Base-by-base conservation (phyloP, 2,113 vertebrate species). In the Scophthalmus maximus region DNA sequence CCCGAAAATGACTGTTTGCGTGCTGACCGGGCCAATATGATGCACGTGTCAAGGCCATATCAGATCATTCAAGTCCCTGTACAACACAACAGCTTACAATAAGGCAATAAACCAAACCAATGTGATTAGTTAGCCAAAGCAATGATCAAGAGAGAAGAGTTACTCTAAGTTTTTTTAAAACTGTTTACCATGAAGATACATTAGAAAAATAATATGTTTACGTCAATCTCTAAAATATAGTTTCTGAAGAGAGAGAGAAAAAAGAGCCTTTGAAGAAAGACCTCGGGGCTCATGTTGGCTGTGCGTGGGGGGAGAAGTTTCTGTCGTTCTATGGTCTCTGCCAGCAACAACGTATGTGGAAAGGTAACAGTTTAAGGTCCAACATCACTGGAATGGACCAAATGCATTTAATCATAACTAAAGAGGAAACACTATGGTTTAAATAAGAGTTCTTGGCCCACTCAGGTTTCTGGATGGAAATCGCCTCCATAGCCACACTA, bases 371-470 rank as follows among this genome's bases (percentile, higher is more conserved):
- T 81, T 79, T 81, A 73, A 81, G 79, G 87, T 83, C 83, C 76
- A 60, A 84, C 63, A 38, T 80, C 76, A 83, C 47, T 76, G 60
- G 30, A 59, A 79, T 23, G 9, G 53, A 83, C 67, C 59, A 71
- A 74, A 83, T 72, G 77, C 55, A 56, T 78, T 78, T 76, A 58
- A 79, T 76, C 30, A 59, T 58, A 22, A 59, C 68, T 79, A 71
- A 73, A 85, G 62, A 87, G 82, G 69, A 89, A 87, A 83, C 80
- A 69, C 85, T 79, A 84, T 38, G 82, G 73, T 79, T 85, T 89
- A 82, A 85, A 87, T 85, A 85, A 88, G 75, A 86, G 88, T 86
- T 89, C 77, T 86, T 85, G 87, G 84, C 85, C 88, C 85, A 85
- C 75, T 76, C 67, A 67, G 38, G 68, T 77, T 79, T 56, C 50